phyloP scores from a whole-genome alignment of 2,888 invertebrate species.

The Callyntrura sp. region DNA sequence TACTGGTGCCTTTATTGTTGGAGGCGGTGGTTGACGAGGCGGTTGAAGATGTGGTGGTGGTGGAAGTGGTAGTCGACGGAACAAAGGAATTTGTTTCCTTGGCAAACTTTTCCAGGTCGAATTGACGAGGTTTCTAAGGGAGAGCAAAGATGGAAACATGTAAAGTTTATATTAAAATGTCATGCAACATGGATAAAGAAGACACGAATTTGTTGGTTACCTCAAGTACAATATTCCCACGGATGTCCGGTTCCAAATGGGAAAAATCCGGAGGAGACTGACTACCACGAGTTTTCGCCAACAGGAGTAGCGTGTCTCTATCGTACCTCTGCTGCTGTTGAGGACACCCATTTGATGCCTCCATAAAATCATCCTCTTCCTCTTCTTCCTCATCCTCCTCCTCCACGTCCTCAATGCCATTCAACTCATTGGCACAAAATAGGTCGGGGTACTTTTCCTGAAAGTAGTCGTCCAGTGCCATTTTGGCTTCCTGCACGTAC shows the following conservation, averaged over 20 bases:
- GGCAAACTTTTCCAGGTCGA: constrained; percentile 74
- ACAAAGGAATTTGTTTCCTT: constrained; percentile 39
- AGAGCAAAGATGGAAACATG: not conserved
- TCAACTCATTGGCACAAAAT: constrained; percentile 72
- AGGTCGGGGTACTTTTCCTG: constrained; percentile 80
- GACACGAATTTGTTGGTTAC: constrained; percentile 36
- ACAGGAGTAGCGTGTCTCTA: constrained; percentile 76
- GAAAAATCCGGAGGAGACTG: constrained; percentile 78
- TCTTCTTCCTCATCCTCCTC: constrained; percentile 40
- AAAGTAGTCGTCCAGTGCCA: constrained; percentile 95
- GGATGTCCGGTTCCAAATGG: constrained; percentile 80
- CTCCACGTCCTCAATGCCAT: constrained; percentile 73
- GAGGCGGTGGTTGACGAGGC: not conserved
- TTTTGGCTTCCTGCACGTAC: constrained; percentile 94
- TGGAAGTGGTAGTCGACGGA: not conserved
- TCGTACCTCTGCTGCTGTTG: constrained; percentile 69
- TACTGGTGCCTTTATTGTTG: constrained; percentile 27
- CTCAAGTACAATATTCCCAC: constrained; percentile 76
- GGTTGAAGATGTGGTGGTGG: not conserved
- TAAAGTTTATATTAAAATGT: not conserved
- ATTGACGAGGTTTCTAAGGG: constrained; percentile 73
- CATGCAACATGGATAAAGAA: not conserved
- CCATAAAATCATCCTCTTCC: constrained; percentile 1
- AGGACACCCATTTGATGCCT: not conserved
- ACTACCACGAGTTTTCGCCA: constrained; percentile 58